These are phyloP conservation scores for Canis aureus DNA, from an alignment of 2,113 vertebrate species.

Conservation along the genomic window DNA sequence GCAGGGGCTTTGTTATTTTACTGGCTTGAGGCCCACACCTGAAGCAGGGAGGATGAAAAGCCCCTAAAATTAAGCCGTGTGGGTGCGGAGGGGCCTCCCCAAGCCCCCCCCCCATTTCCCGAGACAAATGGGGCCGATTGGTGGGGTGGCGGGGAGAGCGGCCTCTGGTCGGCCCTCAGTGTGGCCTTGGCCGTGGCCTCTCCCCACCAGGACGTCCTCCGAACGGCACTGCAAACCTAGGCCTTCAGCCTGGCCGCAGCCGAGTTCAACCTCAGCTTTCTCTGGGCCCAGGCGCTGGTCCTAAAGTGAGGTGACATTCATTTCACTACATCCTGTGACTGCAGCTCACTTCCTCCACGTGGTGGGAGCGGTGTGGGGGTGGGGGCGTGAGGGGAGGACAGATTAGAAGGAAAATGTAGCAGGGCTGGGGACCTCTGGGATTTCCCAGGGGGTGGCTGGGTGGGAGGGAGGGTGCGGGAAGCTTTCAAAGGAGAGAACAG, in stretches of 20 bases:
- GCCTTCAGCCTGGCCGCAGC: background rate
- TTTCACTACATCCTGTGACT: slow-evolving; percentile 82
- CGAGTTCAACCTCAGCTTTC: background rate
- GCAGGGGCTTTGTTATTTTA: slow-evolving; percentile 65
- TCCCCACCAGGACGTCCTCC: background rate
- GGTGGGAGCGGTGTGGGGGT: slow-evolving; percentile 65
- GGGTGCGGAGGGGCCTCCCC: background rate
- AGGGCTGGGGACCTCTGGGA: slow-evolving; percentile 62
- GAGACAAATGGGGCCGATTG: background rate
- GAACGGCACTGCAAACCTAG: background rate
- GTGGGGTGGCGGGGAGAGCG: background rate
- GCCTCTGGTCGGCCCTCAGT: background rate
- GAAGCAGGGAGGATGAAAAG: slow-evolving; percentile 53
- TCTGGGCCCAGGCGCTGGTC: background rate
- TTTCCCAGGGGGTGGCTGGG: slow-evolving; percentile 76
- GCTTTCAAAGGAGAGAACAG: slow-evolving; percentile 68
- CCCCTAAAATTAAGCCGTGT: slow-evolving; percentile 50
- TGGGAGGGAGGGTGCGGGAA: slow-evolving; percentile 71
- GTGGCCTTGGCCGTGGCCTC: background rate
- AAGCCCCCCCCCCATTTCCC: background rate
- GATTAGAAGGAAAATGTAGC: slow-evolving; percentile 75
- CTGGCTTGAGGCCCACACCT: slow-evolving; percentile 76
- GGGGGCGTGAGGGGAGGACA: slow-evolving; percentile 54
- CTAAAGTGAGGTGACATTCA: slow-evolving; percentile 72
- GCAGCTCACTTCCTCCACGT: slow-evolving; percentile 77